Base-by-base conservation (phyloP, 37 sponge, comb jelly and placozoan genomes). In the Diacarnus erythraeanus region DNA sequence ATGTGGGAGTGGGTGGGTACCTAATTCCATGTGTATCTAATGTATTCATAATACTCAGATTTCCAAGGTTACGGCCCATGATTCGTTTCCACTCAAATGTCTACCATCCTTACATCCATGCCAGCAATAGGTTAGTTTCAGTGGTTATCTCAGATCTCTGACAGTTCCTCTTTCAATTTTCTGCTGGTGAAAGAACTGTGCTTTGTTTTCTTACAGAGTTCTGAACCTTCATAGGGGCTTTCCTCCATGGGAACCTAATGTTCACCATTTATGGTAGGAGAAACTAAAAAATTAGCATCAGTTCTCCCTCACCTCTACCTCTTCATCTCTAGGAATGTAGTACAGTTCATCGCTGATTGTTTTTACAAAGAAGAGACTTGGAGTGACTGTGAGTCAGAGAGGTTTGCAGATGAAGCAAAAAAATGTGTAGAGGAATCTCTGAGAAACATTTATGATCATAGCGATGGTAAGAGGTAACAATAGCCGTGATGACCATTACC, bases 101-200 rank as follows among this genome's bases (percentile, higher is more conserved):
- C 47, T 80, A 36, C 51, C 92, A 91, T 79, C 92, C 92, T 0
- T 72, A 79, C 34, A 54, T 91, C 26, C 80, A 91, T 40, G 38
- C 76, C 17, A 64, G 39, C 57, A 91, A 86, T 81, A 80, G 88
- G 92, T 91, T 60, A 69, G 90, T 68, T 38, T 75, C 40, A 37
- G 8, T 57, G 47, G 6, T 42, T 22, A 2, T 10, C 40, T 37
- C 40, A 69, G n/a, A n/a, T n/a, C n/a, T n/a, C n/a, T n/a, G n/a
- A n/a, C n/a, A n/a, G n/a, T n/a, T n/a, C n/a, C n/a, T n/a, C n/a
- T n/a, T n/a, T n/a, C n/a, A n/a, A n/a, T n/a, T n/a, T n/a, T 36
- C 20, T 31, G 15, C 23, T 3, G 8, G 37, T 22, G 33, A 41
- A 44, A 42, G 22, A 38, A 10, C 37, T 38, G 39, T 34, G 5